Conservation (phyloP, 2,113 vertebrate genomes). For the Mesitornis unicolor region DNA sequence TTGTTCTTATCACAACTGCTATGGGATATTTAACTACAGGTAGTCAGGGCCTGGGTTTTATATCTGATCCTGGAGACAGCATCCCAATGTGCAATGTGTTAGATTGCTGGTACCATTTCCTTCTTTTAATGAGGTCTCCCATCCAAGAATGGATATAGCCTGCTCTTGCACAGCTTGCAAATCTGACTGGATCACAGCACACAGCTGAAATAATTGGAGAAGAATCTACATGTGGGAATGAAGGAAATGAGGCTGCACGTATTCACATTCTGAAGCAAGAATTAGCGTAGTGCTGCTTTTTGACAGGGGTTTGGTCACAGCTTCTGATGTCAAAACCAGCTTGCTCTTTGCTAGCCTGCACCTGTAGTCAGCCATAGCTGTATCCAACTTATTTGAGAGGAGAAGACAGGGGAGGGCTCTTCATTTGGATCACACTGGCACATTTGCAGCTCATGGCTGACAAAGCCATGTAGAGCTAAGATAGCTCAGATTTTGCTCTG, state of each 20-base stretch:
- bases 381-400: not conserved
- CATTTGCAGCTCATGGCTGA: not conserved
- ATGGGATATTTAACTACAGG: not conserved
- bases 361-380: not conserved
- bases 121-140: not conserved
- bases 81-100: not conserved
- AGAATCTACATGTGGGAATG: not conserved
- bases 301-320: not conserved
- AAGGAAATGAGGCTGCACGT: not conserved
- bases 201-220: not conserved
- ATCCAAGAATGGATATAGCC: not conserved
- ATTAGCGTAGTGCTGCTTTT: not conserved
- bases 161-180: not conserved
- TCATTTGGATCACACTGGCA: not conserved
- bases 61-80: not conserved
- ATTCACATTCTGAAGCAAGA: not conserved
- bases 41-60: not conserved
- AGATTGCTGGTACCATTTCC: not conserved
- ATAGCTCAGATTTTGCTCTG: slow-evolving; percentile 10
- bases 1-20: not conserved
- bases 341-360: not conserved
- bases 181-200: not conserved
- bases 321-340: not conserved
- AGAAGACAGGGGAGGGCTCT: not conserved
- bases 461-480: not conserved